Conservation (phyloP, 2,888 invertebrate genomes). For the Holacanthella duospinosa region DNA sequence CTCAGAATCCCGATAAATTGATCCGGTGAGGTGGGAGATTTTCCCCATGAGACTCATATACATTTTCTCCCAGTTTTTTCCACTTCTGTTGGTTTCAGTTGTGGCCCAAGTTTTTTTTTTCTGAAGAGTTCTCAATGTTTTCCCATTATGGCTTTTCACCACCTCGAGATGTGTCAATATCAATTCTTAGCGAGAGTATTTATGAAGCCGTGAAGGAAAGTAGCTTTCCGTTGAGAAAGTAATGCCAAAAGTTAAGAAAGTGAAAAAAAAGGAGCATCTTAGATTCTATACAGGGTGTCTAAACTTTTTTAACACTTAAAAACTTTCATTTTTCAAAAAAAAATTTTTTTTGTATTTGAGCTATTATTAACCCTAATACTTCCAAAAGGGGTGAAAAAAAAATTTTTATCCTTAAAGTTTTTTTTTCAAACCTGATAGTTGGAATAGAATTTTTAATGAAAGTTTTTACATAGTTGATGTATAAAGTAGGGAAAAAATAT, state of each 20-base stretch:
- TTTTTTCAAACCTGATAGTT: too few relatives aligned
- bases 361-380: not conserved
- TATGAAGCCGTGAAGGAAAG: slow-evolving; percentile 3
- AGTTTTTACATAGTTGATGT: too few relatives aligned
- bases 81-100: not conserved
- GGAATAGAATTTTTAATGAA: too few relatives aligned
- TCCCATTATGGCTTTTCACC: slow-evolving; percentile 24
- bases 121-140: slow-evolving; percentile 18
- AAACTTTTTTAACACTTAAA: not conserved
- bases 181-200: slow-evolving; percentile 18
- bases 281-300: not conserved
- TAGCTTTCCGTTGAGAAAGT: slow-evolving; percentile 4
- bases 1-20: slow-evolving; percentile 33
- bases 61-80: slow-evolving; percentile 6
- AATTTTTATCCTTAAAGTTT: too few relatives aligned
- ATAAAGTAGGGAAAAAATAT: too few relatives aligned
- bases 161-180: slow-evolving; percentile 26
- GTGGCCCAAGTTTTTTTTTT: not conserved
- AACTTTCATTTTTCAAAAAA: not conserved
- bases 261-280: not conserved
- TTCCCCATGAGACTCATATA: slow-evolving; percentile 27
- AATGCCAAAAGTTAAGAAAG: slow-evolving; percentile 3
- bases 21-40: slow-evolving; percentile 31
- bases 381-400: too few relatives aligned
- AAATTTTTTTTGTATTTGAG: too few relatives aligned